These are phyloP conservation scores for Trematomus bernacchii DNA, from an alignment of 2,797 vertebrate genomes.

Conservation along the genomic window DNA sequence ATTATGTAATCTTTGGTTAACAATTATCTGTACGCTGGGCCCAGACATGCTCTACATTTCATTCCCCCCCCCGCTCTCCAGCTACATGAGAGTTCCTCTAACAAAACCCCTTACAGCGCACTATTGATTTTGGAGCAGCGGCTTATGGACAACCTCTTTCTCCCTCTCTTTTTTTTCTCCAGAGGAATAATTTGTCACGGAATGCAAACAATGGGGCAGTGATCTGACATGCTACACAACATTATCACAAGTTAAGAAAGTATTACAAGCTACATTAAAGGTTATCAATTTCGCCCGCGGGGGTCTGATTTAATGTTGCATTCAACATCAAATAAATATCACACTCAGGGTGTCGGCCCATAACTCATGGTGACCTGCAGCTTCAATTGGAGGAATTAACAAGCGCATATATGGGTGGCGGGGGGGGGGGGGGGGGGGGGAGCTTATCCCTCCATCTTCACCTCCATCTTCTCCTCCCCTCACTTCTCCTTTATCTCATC, in stretches of 20 bases:
- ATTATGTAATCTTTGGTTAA: slow-evolving; percentile 82
- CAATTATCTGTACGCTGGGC: slow-evolving; percentile 77
- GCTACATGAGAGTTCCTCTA: slow-evolving; percentile 65
- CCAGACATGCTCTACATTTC: slow-evolving; percentile 74
- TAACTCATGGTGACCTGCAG: slow-evolving; percentile 72
- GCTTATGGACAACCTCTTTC: slow-evolving; percentile 63
- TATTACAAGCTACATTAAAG: slow-evolving; percentile 70
- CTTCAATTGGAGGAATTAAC: slow-evolving; percentile 70
- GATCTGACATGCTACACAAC: slow-evolving; percentile 63
- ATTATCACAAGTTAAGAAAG: slow-evolving; percentile 72
- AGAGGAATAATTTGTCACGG: slow-evolving; percentile 63
- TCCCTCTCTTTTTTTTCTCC: slow-evolving; percentile 12
- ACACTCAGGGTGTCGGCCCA: slow-evolving; percentile 38
- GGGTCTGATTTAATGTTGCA: slow-evolving; percentile 73
- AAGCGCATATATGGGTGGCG: slow-evolving; percentile 47
- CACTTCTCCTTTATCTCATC: slow-evolving; percentile 33
- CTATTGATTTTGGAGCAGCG: slow-evolving; percentile 75
- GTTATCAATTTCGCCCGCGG: slow-evolving; percentile 71
- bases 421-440: slow-evolving; percentile 13
- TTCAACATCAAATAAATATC: slow-evolving; percentile 81
- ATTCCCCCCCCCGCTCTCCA: slow-evolving; percentile 21
- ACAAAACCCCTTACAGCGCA: slow-evolving; percentile 71
- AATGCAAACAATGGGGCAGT: slow-evolving; percentile 60
- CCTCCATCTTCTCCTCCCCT: neutral
- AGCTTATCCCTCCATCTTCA: slow-evolving; percentile 21